Evolutionary conservation across 2,797 vertebrate species (phyloP).

Genomic region (Paramormyrops hopkinsi): DNA sequence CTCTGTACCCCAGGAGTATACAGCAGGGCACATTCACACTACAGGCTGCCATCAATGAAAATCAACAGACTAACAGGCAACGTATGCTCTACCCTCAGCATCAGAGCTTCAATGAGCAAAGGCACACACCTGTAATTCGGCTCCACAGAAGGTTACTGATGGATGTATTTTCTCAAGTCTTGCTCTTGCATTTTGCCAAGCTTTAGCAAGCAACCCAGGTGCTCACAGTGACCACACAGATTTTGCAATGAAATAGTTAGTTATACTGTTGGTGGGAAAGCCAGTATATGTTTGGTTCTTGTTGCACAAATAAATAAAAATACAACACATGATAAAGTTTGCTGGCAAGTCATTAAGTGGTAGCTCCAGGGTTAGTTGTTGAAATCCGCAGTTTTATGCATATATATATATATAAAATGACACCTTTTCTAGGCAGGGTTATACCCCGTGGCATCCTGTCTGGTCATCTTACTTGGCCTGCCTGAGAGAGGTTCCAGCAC

Average conservation of each 20-base stretch:
- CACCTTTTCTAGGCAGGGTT: no score
- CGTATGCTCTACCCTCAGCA: background rate
- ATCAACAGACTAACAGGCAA: background rate
- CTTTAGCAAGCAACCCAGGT: no score
- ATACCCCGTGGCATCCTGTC: background rate
- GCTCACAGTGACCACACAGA: background rate
- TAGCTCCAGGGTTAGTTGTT: background rate
- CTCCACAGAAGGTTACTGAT: background rate
- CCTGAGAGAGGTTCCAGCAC: background rate
- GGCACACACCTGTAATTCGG: background rate
- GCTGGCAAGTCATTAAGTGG: background rate
- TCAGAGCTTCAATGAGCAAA: background rate
- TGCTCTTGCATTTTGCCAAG: background rate
- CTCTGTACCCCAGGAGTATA: background rate
- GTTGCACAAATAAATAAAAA: background rate
- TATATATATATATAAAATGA: background rate
- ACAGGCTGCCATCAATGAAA: background rate
- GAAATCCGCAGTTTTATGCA: background rate
- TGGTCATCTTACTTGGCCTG: no score
- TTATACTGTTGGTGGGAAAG: background rate
- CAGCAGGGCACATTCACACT: background rate
- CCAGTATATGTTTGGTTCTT: background rate
- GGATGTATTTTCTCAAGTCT: background rate
- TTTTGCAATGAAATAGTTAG: background rate
- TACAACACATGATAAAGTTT: background rate